Evolutionary conservation across 2,113 vertebrate species (phyloP), one percentile per base, ranked within the genome.

Genomic region (Trichomycterus rosablanca): DNA sequence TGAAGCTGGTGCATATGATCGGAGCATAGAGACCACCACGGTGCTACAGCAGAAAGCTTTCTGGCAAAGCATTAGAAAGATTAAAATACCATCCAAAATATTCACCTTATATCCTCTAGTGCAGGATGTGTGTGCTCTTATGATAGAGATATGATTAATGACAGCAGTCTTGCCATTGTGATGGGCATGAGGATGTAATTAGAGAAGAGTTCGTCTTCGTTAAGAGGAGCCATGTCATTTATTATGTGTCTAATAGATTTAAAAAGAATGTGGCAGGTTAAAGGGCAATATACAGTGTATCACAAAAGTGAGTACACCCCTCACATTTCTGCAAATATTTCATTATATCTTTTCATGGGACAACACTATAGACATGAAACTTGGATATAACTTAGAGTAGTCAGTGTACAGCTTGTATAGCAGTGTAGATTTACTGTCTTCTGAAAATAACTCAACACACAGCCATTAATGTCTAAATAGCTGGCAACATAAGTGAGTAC

Each of bases 161-260:
- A 51, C 35, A 51, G 46, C 24, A 30, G 63, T 50, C 53, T 37
- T 10, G 37, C 22, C 24, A 56, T 39, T 57, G 35, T 61, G 62
- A 66, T 66, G 58, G 54, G 30, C 63, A 57, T 26, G 40, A 42
- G 30, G 1, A 4, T 44, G 63, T 50, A 56, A 66, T 66, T 14
- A 52, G 51, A 60, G 37, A 56, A 57, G 34, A 57, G 39, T 37
- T 40, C 14, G 49, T 15, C 28, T 42, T 66, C 23, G 11, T 71
- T 55, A 71, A 71, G 51, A 42, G 23, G 43, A 49, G n/a, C n/a
- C 43, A 56, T 44, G 43, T 62, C 58, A 71, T 66, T 66, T 49
- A 71, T 71, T 66, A 66, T 49, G 43, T 42, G 51, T 62, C 6
- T 37, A 40, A 57, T 11, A n/a, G 44, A 52, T 22, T 44, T 49